Base-by-base conservation (phyloP, 1,140 invertebrate species). In the Pogonus chalceus region DNA sequence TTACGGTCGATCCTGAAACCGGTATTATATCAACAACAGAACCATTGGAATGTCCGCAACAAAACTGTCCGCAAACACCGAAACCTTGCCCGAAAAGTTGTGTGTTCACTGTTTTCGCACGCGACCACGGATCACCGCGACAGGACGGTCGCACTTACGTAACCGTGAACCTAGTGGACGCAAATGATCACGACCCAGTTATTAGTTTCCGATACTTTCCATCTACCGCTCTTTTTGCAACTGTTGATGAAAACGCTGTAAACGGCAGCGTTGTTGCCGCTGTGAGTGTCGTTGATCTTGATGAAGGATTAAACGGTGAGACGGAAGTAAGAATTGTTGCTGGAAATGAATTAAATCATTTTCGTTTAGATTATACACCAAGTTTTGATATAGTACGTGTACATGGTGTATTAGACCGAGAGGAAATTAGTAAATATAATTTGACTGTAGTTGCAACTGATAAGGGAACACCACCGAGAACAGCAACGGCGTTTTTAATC, bases 101-200 rank as follows among this genome's bases (percentile, higher is more conserved):
- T 71, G 90, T 96, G 9, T 89, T 97, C 60, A 95, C 92, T 0
- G 88, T 98, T 0, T 92, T 90, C 65, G 93, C 93, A 10, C 77
- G 88, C 48, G 95, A 98, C 74, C 88, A 95, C 60, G 93, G 93
- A 0, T 83, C 83, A 4, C 92, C 92, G 0, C 72, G 88, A 24
- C 90, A 95, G 69, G 88, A 92, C 65, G 92, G 92, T 2, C 76
- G 93, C 35, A 92, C 94, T 20, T 97, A 96, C 72, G 89, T 98
- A 0, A 95, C 90, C 2, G 90, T 97, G 0, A 95, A 92, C 71
- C 74, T 97, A 14, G 75, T 95, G 24, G 93, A 96, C 69, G 87
- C 90, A 1, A 96, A 96, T 71, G 92, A 96, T 76, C 92, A 97
- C 67, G 90, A 92, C 72, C 95, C 94, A 2, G 79, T 87, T 21